Conservation (phyloP, 2,113 vertebrate species). For the Macquaria ambigua region DNA sequence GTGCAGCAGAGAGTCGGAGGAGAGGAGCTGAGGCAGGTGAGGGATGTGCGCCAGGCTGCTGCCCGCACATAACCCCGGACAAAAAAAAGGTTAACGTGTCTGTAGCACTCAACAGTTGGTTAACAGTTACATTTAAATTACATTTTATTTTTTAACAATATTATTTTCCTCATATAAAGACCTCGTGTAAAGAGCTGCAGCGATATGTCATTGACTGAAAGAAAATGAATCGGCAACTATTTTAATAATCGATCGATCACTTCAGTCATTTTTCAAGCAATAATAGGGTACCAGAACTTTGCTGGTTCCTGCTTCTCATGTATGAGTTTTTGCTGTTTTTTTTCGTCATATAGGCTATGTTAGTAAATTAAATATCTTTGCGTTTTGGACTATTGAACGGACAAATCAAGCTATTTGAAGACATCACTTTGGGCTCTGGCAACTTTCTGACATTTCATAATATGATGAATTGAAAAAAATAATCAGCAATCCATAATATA, state of each 20-base stretch:
- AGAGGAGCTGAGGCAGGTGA: conserved; percentile 77
- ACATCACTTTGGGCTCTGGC: not conserved
- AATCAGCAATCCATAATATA: too few species aligned
- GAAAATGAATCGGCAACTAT: not conserved
- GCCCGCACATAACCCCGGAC: conserved; percentile 3
- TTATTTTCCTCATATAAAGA: not conserved
- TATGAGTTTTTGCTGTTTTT: not conserved
- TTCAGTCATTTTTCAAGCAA: not conserved
- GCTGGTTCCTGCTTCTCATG: not conserved
- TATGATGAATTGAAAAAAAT: too few species aligned
- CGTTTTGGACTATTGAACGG: not conserved
- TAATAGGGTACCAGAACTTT: not conserved
- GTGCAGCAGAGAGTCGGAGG: conserved; percentile 64
- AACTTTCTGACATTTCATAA: too few species aligned
- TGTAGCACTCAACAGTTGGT: not conserved
- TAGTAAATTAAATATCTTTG: not conserved
- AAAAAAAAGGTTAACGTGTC: not conserved
- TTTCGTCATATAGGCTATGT: not conserved
- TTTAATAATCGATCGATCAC: not conserved
- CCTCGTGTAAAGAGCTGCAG: too few species aligned
- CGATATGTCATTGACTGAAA: too few species aligned
- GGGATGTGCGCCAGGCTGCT: conserved; percentile 67
- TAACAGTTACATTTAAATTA: not conserved
- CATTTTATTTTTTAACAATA: not conserved
- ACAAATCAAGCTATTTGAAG: not conserved